Evolutionary conservation across 2,797 vertebrate species (phyloP).

Genomic region (Etheostoma perlongum): DNA sequence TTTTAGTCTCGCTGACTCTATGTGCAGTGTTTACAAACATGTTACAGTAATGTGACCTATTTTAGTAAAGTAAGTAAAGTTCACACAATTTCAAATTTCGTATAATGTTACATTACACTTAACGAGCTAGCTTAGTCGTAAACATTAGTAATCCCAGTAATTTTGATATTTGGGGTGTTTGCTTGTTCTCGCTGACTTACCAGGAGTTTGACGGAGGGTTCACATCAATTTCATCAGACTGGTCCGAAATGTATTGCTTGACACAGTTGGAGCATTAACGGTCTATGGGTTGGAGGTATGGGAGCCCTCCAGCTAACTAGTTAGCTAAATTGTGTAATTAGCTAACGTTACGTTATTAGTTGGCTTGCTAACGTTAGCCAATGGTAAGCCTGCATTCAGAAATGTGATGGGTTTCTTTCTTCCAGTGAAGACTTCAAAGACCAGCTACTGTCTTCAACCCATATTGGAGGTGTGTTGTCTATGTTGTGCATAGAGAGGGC

Average conservation of each 20-base stretch:
- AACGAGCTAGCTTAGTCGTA: too few species aligned
- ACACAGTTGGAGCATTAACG: too few species aligned
- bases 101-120: not conserved
- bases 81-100: not conserved
- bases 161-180: not conserved
- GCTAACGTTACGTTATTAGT: not conserved
- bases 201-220: not conserved
- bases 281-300: not conserved
- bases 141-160: not conserved
- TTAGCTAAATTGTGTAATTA: not conserved
- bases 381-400: not conserved
- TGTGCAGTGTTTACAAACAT: not conserved
- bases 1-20: not conserved
- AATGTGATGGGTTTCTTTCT: not conserved
- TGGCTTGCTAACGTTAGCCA: not conserved
- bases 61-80: not conserved
- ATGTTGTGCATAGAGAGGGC: not conserved
- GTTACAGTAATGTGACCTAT: not conserved
- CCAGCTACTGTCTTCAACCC: not conserved
- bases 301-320: too few species aligned
- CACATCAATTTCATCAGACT: not conserved
- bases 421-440: not conserved
- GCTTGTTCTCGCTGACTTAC: not conserved
- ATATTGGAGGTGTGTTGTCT: not conserved
- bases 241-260: not conserved